Evolutionary conservation across 2,797 vertebrate genomes (phyloP).

Genomic region (Ctenopoma kingsleyae): DNA sequence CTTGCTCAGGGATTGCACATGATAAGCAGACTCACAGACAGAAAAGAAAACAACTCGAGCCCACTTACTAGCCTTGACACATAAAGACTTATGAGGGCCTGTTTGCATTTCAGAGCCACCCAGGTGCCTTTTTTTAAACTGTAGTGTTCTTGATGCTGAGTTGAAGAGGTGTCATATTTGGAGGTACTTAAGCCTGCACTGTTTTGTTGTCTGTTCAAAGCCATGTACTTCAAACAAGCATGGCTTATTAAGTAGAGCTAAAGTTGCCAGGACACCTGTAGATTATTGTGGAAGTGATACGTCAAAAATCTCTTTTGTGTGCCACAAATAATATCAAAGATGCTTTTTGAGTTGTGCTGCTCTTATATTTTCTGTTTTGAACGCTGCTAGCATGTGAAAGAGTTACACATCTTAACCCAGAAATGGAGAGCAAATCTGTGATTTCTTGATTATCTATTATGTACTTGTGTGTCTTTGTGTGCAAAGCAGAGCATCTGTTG

Average conservation of each 20-base stretch:
- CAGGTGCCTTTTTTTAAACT: constrained; percentile 79
- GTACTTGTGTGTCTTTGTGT: constrained; percentile 37
- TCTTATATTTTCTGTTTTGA: constrained; percentile 62
- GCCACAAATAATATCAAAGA: constrained; percentile 74
- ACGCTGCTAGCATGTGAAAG: constrained; percentile 39
- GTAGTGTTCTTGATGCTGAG: constrained; percentile 79
- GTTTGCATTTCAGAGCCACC: constrained; percentile 82
- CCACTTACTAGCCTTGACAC: constrained; percentile 73
- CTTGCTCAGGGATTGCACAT: constrained; percentile 57
- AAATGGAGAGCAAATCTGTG: constrained; percentile 51
- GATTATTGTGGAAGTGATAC: constrained; percentile 68
- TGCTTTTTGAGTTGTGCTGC: constrained; percentile 39
- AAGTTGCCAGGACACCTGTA: constrained; percentile 82
- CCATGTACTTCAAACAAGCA: constrained; percentile 75
- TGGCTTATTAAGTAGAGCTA: constrained; percentile 76
- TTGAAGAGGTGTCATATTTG: constrained; percentile 82
- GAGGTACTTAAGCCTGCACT: constrained; percentile 77
- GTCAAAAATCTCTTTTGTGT: constrained; percentile 71
- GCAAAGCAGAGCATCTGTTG: constrained; percentile 42
- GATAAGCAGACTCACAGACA: constrained; percentile 62
- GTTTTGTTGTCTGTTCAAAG: constrained; percentile 83
- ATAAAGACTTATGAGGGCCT: constrained; percentile 73
- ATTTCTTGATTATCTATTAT: constrained; percentile 50
- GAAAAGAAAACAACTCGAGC: constrained; percentile 69
- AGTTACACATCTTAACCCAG: constrained; percentile 53